These are phyloP conservation scores for Antechinus flavipes DNA, from an alignment of 2,113 vertebrate species.

Conservation along the genomic window DNA sequence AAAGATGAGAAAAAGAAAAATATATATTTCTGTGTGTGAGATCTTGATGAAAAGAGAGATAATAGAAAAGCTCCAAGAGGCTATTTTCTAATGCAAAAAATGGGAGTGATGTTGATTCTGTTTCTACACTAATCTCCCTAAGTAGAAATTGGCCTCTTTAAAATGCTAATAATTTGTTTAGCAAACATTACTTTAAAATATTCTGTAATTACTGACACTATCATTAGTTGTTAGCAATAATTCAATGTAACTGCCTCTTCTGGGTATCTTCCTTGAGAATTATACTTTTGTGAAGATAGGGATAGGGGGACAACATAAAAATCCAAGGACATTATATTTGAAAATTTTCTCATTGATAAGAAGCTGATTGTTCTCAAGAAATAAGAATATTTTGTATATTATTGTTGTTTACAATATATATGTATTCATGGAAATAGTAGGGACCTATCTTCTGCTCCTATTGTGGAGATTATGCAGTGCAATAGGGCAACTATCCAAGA, in stretches of 20 bases:
- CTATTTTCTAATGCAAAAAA: constrained; percentile 4
- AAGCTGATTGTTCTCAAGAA: constrained; percentile 45
- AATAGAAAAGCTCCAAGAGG: constrained; percentile 44
- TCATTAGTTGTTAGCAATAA: constrained; percentile 80
- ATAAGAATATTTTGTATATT: background rate
- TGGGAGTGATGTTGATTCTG: background rate
- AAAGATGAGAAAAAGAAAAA: constrained; percentile 37
- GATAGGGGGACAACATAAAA: constrained; percentile 1
- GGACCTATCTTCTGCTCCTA: background rate
- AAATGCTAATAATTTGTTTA: constrained; percentile 81
- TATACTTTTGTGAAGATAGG: background rate
- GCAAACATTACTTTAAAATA: constrained; percentile 81
- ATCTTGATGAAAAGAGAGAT: constrained; percentile 56
- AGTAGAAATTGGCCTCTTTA: constrained; percentile 77
- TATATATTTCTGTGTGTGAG: constrained; percentile 20
- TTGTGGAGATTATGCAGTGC: constrained; percentile 80
- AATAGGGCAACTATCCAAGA: constrained; percentile 87
- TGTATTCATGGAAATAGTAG: background rate
- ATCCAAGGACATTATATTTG: constrained; percentile 43
- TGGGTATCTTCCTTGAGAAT: constrained; percentile 45
- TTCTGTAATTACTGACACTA: constrained; percentile 79
- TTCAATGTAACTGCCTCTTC: constrained; percentile 51
- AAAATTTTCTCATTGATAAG: constrained; percentile 61
- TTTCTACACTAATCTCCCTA: constrained; percentile 60
- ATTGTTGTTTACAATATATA: background rate